phyloP scores from a whole-genome alignment of 2,113 vertebrate genomes.

The Felis catus region F.catus_Fca126_mat1.0 CM031415.1:12409501-12410000 shows the following conservation, averaged over 20 bases:
- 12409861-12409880: slow-evolving; percentile 24
- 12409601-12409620: neutral
- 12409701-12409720: neutral
- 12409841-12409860: slow-evolving; percentile 36
- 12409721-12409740: neutral
- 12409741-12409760: neutral
- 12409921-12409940: neutral
- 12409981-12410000: too few species aligned
- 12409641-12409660: neutral
- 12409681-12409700: neutral
- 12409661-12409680: neutral
- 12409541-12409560: neutral
- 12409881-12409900: neutral
- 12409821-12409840: slow-evolving; percentile 39
- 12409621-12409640: neutral
- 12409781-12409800: neutral
- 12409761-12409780: neutral
- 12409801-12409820: slow-evolving; percentile 19
- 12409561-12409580: neutral
- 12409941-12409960: neutral
- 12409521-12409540: neutral
- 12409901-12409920: neutral
- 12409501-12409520: slow-evolving; percentile 9
- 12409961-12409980: neutral
- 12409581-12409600: neutral